Conservation (phyloP, 2,113 vertebrate species). For the Brachypodius melanocephalos region DNA sequence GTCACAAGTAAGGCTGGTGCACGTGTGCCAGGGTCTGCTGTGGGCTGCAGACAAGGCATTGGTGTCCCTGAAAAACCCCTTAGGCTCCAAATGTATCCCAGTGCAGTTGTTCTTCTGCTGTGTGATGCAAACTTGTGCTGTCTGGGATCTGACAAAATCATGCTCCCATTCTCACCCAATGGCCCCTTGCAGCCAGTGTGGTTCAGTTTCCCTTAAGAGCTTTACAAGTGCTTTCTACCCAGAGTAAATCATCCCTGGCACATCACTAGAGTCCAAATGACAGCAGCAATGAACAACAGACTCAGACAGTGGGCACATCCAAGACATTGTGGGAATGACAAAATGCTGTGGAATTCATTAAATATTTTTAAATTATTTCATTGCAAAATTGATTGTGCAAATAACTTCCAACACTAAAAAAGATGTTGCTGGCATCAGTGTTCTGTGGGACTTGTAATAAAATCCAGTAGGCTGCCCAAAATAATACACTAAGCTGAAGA, state of each 20-base stretch:
- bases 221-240: neutral
- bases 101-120: neutral
- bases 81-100: neutral
- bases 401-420: neutral
- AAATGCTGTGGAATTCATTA: neutral
- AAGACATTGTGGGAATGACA: neutral
- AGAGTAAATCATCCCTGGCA: neutral
- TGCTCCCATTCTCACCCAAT: neutral
- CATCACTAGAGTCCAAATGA: neutral
- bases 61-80: neutral
- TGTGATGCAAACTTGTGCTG: neutral
- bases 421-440: neutral
- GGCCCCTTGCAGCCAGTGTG: neutral
- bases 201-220: neutral
- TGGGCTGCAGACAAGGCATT: fast-evolving
- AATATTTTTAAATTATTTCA: neutral
- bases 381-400: neutral
- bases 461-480: neutral
- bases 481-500: neutral
- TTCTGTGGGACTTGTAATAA: neutral
- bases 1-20: neutral
- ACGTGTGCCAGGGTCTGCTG: fast-evolving
- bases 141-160: neutral
- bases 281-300: neutral
- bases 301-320: neutral